These are phyloP conservation scores for Aegotheles bennettii DNA, from an alignment of 2,113 vertebrate genomes.

Conservation along the genomic window DNA sequence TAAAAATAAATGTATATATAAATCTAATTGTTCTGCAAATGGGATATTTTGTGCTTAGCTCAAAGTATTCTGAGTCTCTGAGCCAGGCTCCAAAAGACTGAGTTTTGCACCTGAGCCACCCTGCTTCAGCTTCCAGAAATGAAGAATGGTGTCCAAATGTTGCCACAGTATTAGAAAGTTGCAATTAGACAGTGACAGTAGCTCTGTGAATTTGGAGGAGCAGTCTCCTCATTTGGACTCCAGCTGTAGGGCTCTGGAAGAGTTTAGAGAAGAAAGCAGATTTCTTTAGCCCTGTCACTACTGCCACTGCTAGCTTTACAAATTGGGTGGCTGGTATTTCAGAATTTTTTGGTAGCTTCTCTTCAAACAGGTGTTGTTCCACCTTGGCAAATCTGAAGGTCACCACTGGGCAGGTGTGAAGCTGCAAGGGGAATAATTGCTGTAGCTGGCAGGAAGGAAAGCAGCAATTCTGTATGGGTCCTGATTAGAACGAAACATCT, in stretches of 20 bases:
- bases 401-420: not conserved
- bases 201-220: not conserved
- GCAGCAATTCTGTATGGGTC: not conserved
- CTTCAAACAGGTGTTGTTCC: not conserved
- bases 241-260: not conserved
- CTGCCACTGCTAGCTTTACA: not conserved
- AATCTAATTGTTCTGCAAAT: not conserved
- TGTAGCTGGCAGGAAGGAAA: not conserved
- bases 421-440: not conserved
- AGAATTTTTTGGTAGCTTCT: not conserved
- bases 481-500: not conserved
- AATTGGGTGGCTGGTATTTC: not conserved
- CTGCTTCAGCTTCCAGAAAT: not conserved
- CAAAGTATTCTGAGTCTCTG: not conserved
- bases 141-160: not conserved
- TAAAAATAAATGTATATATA: not conserved
- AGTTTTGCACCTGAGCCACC: not conserved
- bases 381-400: not conserved
- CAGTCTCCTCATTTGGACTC: not conserved
- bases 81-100: not conserved
- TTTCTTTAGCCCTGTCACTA: not conserved
- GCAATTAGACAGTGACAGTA: not conserved
- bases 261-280: not conserved
- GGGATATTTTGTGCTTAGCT: not conserved
- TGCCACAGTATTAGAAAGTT: not conserved